These are phyloP conservation scores for Sogatella furcifera DNA, from an alignment of 1,140 invertebrate species.

Conservation along the genomic window DNA sequence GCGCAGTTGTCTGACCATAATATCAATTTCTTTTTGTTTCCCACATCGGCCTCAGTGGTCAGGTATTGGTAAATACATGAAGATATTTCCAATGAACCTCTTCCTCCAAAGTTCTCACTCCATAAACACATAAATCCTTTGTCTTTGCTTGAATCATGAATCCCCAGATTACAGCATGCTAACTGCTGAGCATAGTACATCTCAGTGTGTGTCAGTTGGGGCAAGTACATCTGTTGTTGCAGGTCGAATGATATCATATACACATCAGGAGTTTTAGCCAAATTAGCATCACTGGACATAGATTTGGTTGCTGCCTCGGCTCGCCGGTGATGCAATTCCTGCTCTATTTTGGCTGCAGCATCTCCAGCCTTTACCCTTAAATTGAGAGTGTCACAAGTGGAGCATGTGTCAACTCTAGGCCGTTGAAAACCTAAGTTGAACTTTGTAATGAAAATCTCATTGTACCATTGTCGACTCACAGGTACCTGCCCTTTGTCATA, in stretches of 20 bases:
- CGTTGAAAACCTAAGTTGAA: slow-evolving; percentile 9
- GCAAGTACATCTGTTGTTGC: slow-evolving; percentile 7
- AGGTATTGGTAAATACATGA: slow-evolving; percentile 5
- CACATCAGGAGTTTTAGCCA: neutral
- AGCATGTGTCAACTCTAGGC: slow-evolving; percentile 1
- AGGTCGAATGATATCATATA: slow-evolving; percentile 4
- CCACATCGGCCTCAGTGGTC: neutral
- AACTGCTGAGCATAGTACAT: slow-evolving; percentile 13
- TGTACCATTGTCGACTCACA: neutral
- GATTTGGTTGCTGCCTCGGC: neutral
- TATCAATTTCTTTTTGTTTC: neutral
- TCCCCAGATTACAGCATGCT: slow-evolving; percentile 7
- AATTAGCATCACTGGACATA: neutral
- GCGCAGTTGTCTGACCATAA: slow-evolving; percentile 8
- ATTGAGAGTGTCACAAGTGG: slow-evolving; percentile 6
- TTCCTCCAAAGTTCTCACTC: neutral
- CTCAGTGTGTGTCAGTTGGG: slow-evolving; percentile 7
- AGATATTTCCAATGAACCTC: neutral
- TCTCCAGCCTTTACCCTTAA: slow-evolving; percentile 4
- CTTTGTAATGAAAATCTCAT: slow-evolving; percentile 5
- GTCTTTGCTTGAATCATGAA: slow-evolving; percentile 3
- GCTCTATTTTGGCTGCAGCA: slow-evolving; percentile 3
- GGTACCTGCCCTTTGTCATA: neutral
- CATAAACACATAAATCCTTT: neutral
- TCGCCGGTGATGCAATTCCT: slow-evolving; percentile 8